Conservation (phyloP, 2,113 vertebrate species). For the Regulus satrapa region DNA sequence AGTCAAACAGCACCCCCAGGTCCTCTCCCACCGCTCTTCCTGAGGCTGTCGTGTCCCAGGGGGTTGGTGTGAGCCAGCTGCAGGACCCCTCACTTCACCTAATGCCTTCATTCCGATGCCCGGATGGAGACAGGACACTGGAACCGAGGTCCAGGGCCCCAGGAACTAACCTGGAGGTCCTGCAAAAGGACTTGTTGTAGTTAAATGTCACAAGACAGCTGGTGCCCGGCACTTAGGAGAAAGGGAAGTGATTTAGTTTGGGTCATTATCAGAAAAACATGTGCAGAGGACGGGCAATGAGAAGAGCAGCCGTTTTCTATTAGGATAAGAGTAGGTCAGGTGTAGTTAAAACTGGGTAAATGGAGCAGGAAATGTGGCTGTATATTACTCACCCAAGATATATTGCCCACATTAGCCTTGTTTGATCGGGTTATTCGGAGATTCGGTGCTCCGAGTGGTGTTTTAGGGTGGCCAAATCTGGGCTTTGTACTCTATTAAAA, state of each 20-base stretch:
- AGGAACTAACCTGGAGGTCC: conserved; percentile 8
- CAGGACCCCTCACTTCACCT: background rate
- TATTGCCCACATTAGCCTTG: conserved; percentile 57
- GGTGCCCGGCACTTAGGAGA: conserved; percentile 29
- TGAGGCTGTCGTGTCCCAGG: background rate
- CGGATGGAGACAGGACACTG: background rate
- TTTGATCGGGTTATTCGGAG: background rate
- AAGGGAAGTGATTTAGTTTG: conserved; percentile 60
- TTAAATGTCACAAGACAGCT: conserved; percentile 39
- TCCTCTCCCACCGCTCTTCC: background rate
- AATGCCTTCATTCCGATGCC: background rate
- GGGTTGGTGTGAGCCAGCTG: background rate
- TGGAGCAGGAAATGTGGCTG: conserved; percentile 62
- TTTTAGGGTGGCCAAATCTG: conserved; percentile 54
- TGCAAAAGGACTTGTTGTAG: background rate
- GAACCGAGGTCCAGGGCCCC: background rate
- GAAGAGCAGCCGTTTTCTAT: conserved; percentile 62
- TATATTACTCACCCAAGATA: conserved; percentile 57
- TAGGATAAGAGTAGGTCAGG: conserved; percentile 62
- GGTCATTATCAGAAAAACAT: conserved; percentile 51
- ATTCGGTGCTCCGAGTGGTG: background rate
- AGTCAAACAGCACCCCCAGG: background rate
- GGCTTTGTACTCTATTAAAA: conserved; percentile 56
- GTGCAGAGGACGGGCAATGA: conserved; percentile 18
- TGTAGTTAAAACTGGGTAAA: conserved; percentile 63